phyloP scores from a whole-genome alignment of 2,797 vertebrate species.

The Hypotaenidia philippensis region DNA sequence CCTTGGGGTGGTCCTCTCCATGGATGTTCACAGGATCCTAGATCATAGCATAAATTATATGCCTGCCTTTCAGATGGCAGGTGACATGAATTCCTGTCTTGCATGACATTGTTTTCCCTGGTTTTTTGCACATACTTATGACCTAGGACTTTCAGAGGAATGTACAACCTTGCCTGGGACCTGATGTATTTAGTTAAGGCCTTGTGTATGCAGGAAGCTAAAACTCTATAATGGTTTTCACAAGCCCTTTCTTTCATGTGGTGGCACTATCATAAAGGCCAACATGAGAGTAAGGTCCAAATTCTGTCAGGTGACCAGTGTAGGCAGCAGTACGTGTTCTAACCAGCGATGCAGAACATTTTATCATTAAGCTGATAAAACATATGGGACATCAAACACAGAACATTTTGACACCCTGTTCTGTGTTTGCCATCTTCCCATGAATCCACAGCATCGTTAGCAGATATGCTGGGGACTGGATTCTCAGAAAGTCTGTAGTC shows the following conservation, averaged over 20 bases:
- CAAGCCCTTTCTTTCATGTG: neutral
- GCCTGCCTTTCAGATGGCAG: neutral
- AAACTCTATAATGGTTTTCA: neutral
- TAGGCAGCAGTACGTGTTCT: neutral
- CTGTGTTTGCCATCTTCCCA: neutral
- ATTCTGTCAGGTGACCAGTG: neutral
- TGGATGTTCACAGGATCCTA: neutral
- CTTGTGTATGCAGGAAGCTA: neutral
- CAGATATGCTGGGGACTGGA: neutral
- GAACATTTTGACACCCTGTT: neutral
- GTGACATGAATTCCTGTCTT: neutral
- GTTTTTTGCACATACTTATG: neutral
- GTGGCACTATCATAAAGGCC: neutral
- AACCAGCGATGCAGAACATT: neutral
- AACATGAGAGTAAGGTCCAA: neutral
- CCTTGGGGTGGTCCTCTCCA: slow-evolving; percentile 35
- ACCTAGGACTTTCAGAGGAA: neutral
- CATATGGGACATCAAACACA: neutral
- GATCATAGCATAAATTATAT: neutral
- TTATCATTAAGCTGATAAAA: neutral
- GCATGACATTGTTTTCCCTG: neutral
- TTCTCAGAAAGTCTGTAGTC: neutral
- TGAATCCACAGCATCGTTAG: neutral
- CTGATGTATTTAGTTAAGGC: neutral
- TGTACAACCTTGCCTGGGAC: neutral